Conservation (phyloP, 2,888 invertebrate genomes). For the Cecidostiba fungosa region DNA sequence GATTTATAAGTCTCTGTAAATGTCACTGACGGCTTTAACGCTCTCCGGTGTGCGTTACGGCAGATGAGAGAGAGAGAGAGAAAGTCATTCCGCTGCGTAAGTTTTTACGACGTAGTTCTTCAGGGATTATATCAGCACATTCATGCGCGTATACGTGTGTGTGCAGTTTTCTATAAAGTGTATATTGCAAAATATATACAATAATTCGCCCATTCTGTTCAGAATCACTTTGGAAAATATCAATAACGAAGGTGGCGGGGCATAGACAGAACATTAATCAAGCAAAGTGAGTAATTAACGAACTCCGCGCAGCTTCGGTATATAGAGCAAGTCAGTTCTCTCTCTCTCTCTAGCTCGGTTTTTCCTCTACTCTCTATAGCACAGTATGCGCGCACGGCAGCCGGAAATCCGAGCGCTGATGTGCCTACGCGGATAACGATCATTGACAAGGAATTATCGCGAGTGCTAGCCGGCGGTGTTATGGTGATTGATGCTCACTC, state of each 20-base stretch:
- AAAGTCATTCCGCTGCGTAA: constrained; percentile 13
- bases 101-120: constrained; percentile 39
- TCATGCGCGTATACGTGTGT: background rate
- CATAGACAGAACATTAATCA: constrained; percentile 1
- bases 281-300: constrained; percentile 33
- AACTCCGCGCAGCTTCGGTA: background rate
- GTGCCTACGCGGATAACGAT: constrained; percentile 56
- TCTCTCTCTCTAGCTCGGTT: background rate
- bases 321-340: background rate
- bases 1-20: constrained; percentile 66
- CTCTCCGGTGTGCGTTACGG: background rate
- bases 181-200: background rate
- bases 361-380: constrained; percentile 30
- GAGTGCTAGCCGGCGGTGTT: constrained; percentile 54
- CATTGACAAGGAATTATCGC: constrained; percentile 63
- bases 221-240: background rate
- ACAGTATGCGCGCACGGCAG: constrained; percentile 42
- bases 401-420: constrained; percentile 63
- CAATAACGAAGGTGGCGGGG: background rate
- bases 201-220: background rate
- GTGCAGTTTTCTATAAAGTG: background rate
- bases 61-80: constrained; percentile 14
- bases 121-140: constrained; percentile 26
- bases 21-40: constrained; percentile 42
- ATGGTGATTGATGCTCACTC: constrained; percentile 62